Evolutionary conservation across 1,140 invertebrate genomes (phyloP).

Genomic region (Drosophila novamexicana): DNA sequence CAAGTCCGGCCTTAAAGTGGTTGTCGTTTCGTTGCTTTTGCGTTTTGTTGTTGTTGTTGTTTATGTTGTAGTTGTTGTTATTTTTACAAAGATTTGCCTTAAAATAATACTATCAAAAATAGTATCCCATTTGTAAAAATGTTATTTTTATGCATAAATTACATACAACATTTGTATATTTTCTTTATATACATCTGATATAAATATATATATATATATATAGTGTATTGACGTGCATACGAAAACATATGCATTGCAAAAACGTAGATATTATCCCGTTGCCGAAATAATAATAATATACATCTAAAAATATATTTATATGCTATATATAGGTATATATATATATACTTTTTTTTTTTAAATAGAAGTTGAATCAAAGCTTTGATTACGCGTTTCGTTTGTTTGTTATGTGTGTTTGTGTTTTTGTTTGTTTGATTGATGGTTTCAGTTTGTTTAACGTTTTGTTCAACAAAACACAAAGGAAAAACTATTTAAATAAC

Average conservation of each 20-base stretch:
- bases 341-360: constrained; percentile 51
- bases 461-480: constrained; percentile 81
- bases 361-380: constrained; percentile 81
- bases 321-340: constrained; percentile 73
- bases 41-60: constrained; percentile 36
- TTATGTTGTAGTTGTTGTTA: constrained; percentile 63
- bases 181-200: constrained; percentile 38
- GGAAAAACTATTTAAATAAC: constrained; percentile 78
- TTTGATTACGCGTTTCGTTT: constrained; percentile 72
- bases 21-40: constrained; percentile 28
- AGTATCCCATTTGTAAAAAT: constrained; percentile 76
- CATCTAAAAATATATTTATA: constrained; percentile 84
- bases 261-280: constrained; percentile 75
- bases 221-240: constrained; percentile 79
- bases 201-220: constrained; percentile 47
- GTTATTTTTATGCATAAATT: constrained; percentile 73
- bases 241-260: constrained; percentile 84
- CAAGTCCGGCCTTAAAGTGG: constrained; percentile 5
- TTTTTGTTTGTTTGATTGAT: constrained; percentile 51
- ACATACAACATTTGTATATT: constrained; percentile 69
- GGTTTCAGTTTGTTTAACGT: constrained; percentile 68
- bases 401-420: constrained; percentile 39
- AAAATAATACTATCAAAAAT: constrained; percentile 84
- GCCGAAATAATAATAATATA: constrained; percentile 81
- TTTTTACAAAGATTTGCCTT: constrained; percentile 77